These are phyloP conservation scores for Bimastos eiseni DNA, from an alignment of 2,888 invertebrate species.

Conservation along the genomic window DNA sequence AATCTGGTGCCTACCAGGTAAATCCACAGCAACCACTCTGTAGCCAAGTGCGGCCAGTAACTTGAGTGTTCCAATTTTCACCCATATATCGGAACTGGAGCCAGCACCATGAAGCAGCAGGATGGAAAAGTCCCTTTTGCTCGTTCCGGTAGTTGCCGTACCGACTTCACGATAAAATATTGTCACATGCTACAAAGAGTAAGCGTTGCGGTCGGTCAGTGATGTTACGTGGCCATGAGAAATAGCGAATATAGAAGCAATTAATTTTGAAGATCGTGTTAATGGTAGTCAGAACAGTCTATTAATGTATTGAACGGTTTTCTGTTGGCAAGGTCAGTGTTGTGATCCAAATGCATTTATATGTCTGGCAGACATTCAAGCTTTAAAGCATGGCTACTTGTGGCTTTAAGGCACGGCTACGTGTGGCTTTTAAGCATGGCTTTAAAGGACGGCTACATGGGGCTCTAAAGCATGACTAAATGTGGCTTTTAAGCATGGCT, in stretches of 20 bases:
- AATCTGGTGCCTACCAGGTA: constrained; percentile 60
- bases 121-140: constrained; percentile 42
- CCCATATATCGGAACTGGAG: constrained; percentile 64
- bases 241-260: not conserved
- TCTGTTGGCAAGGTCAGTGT: not conserved
- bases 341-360: not conserved
- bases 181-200: not conserved
- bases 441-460: not conserved
- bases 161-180: constrained; percentile 25
- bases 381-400: not conserved
- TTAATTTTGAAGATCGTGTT: not conserved
- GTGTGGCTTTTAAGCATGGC: no score
- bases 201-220: not conserved
- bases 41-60: constrained; percentile 62
- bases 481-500: not conserved
- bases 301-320: no score
- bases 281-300: no score
- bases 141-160: not conserved
- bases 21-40: constrained; percentile 63
- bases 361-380: not conserved
- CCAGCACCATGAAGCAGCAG: constrained; percentile 64
- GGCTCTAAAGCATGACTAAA: not conserved
- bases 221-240: not conserved
- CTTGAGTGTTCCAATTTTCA: constrained; percentile 60
- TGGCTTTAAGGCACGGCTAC: not conserved